Base-by-base conservation (phyloP, 1,140 invertebrate genomes). In the Dreissena polymorpha region DNA sequence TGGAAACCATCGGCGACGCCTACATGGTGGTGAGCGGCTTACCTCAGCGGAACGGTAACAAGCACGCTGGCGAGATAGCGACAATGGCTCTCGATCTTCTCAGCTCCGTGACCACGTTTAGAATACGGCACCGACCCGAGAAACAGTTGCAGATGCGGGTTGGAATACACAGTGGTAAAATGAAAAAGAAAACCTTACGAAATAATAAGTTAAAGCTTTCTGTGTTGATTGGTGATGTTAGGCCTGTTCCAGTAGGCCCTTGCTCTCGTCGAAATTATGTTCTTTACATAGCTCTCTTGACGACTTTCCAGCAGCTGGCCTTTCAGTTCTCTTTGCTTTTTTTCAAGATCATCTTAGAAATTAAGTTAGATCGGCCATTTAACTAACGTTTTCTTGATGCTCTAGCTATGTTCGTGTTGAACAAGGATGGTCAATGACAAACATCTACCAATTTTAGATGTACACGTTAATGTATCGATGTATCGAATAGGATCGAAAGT, bases 81-180 rank as follows among this genome's bases (percentile, higher is more conserved):
- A 93, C 96, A 25, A 96, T 99, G 96, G 95, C 97, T 3, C 91
- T 98, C 14, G 95, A 97, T 1, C 95, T 98, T 0, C 93, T 98
- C 1, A 95, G 96, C 84, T 96, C 96, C 0, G 96, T 97, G 0
- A 95, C 95, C 85, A 95, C 95, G 10, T 99, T 98, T 89, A 96
- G 95, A 3, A 96, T 98, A 67, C 94, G 95, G 50, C 97, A 98
- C 88, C 95, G 95, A 78, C 96, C 96, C 0, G 95, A 96, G 29
- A 95, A 96, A 85, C 95, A 96, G 83, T 93, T 98, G n/a, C 96
- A 96, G 92, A 95, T 98, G 0, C 94, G 98, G 85, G 98, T 99
- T 91, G 98, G 97, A 79, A 96, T 98, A 86, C 97, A 98, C 89
- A 97, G 97, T 88, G 97, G 97, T 97, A 80, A 77, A 76, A 23